A percentile compares a stretch with the other conserved stretches of the same genome.
These are phyloP conservation scores for Oreamnos americanus DNA, from an alignment of 2,113 vertebrate genomes.

Conservation along the genomic window DNA sequence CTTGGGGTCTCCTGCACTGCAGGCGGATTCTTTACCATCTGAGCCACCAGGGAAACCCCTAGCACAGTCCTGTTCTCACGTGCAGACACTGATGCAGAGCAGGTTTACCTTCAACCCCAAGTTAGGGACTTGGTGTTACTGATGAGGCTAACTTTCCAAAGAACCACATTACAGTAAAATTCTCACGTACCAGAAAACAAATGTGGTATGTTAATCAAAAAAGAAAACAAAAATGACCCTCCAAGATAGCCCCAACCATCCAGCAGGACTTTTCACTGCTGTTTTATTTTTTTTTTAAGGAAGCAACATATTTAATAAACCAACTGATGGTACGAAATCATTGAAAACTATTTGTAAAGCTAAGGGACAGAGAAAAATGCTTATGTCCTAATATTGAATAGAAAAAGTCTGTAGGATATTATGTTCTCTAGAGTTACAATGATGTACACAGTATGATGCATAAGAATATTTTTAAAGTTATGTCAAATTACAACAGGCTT, in stretches of 20 bases:
- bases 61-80: background rate
- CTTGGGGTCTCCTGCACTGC: background rate
- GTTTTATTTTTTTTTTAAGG: background rate
- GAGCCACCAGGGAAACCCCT: background rate
- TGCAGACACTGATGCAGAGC: background rate
- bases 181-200: background rate
- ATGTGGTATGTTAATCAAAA: background rate
- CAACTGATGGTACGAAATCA: background rate
- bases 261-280: background rate
- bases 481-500: background rate
- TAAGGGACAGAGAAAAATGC: background rate
- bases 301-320: background rate
- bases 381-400: background rate
- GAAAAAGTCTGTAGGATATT: background rate
- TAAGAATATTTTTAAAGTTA: background rate
- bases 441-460: background rate
- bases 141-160: background rate
- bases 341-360: background rate
- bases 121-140: background rate
- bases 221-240: background rate
- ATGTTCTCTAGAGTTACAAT: background rate
- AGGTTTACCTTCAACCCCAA: background rate
- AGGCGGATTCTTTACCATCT: background rate
- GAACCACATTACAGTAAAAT: background rate
- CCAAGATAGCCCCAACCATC: background rate